Conservation (phyloP, 1,140 invertebrate genomes). For the Drosophila pectinifera region DNA sequence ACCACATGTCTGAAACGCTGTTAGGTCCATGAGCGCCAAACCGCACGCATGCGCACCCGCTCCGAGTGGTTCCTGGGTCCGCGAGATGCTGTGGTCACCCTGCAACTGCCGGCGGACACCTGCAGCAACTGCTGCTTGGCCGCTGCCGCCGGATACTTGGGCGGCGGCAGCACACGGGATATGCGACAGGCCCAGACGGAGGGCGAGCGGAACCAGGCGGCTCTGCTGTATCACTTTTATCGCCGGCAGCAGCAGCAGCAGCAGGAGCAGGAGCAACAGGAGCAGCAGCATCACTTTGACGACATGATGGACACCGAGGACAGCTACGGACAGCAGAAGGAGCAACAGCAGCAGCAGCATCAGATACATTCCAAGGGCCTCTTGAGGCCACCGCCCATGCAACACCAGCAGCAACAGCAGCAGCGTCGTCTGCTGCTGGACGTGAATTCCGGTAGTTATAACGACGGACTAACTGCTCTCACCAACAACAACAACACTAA, state of each 20-base stretch:
- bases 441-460: constrained; percentile 82
- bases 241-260: constrained; percentile 66
- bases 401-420: constrained; percentile 49
- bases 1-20: constrained; percentile 35
- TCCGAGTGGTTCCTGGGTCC: constrained; percentile 97
- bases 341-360: constrained; percentile 51
- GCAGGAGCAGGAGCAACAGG: constrained; percentile 36
- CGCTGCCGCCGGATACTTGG: constrained; percentile 70
- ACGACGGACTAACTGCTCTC: constrained; percentile 58
- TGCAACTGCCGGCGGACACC: constrained; percentile 69
- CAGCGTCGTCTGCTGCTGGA: constrained; percentile 73
- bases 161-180: constrained; percentile 72
- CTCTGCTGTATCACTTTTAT: constrained; percentile 71
- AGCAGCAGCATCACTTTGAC: constrained; percentile 41
- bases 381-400: constrained; percentile 60
- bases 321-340: constrained; percentile 53
- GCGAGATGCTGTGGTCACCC: constrained; percentile 84
- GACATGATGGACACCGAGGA: constrained; percentile 82
- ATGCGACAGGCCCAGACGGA: constrained; percentile 60
- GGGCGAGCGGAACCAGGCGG: constrained; percentile 47
- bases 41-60: constrained; percentile 95
- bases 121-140: constrained; percentile 81
- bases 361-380: constrained; percentile 77
- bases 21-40: constrained; percentile 96
- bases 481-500: constrained; percentile 53